Evolutionary conservation across 2,113 vertebrate genomes (phyloP).

Genomic region (Nothobranchius kuhntae): DNA sequence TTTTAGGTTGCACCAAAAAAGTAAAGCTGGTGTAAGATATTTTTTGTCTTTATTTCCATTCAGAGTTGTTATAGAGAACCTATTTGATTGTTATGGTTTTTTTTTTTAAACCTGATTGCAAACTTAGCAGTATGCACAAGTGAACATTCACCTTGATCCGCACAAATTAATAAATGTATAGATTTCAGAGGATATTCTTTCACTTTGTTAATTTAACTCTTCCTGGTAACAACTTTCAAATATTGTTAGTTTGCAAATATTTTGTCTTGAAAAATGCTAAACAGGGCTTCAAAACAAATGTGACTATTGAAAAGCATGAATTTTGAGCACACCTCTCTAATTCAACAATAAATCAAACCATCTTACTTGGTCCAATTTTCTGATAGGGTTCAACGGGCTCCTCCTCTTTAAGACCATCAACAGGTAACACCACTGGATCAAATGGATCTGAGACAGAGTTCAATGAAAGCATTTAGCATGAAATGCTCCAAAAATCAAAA

Average conservation of each 20-base stretch:
- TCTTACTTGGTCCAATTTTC: constrained; percentile 99
- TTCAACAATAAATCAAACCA: constrained; percentile 23
- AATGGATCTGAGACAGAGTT: constrained; percentile 86
- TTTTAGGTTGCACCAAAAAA: too few species aligned
- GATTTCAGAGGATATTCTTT: background rate
- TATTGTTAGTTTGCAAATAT: background rate
- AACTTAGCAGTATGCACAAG: background rate
- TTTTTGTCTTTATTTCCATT: too few species aligned
- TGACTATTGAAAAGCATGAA: background rate
- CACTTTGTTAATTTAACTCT: background rate
- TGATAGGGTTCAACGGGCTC: constrained; percentile 90
- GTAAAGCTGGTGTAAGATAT: too few species aligned
- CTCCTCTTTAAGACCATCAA: constrained; percentile 94
- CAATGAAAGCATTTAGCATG: background rate
- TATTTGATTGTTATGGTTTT: too few species aligned
- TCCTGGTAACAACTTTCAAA: background rate
- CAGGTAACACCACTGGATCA: constrained; percentile 89
- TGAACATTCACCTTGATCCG: background rate
- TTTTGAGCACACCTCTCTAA: background rate
- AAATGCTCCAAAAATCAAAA: background rate
- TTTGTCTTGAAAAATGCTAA: background rate
- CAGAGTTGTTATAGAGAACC: too few species aligned
- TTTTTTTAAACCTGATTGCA: background rate
- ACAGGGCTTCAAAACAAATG: background rate
- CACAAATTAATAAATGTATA: background rate